A percentile compares a stretch with the other conserved stretches of the same genome.
Evolutionary conservation across 2,113 vertebrate genomes (phyloP).

Genomic region (Lagopus muta): DNA sequence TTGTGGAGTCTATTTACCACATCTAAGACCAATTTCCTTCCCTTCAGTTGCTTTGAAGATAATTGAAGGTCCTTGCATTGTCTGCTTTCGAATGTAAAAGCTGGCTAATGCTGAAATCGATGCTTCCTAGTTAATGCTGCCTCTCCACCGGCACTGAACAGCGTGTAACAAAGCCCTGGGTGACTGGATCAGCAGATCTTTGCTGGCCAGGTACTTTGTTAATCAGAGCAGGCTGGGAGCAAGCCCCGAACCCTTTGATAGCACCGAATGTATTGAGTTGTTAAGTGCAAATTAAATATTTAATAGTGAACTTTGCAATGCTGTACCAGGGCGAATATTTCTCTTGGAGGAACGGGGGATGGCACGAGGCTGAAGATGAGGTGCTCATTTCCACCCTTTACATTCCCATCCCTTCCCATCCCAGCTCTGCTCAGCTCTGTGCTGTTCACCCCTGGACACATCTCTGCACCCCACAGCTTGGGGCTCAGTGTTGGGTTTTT

Average conservation of each 20-base stretch:
- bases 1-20: slow-evolving; percentile 81
- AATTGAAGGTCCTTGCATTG: slow-evolving; percentile 80
- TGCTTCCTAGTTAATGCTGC: slow-evolving; percentile 73
- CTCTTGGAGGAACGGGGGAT: not conserved
- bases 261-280: slow-evolving; percentile 45
- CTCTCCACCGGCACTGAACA: slow-evolving; percentile 19
- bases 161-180: not conserved
- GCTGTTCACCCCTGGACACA: too few relatives aligned
- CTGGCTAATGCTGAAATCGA: slow-evolving; percentile 79
- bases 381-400: not conserved
- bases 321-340: fast-evolving
- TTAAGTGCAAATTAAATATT: slow-evolving; percentile 68
- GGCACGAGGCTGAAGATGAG: not conserved
- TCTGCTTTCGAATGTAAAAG: slow-evolving; percentile 80
- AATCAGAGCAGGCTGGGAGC: slow-evolving; percentile 58
- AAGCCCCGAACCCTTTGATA: slow-evolving; percentile 1
- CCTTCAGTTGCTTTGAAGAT: slow-evolving; percentile 83
- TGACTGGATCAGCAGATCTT: slow-evolving; percentile 49
- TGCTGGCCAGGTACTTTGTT: slow-evolving; percentile 56
- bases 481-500: not conserved
- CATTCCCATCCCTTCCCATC: not conserved
- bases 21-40: slow-evolving; percentile 84
- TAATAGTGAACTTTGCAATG: not conserved
- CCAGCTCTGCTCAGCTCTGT: not conserved
- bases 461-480: not conserved